Evolutionary conservation across 2,113 vertebrate genomes (phyloP).

Genomic region (Rhinolophus sinicus): DNA sequence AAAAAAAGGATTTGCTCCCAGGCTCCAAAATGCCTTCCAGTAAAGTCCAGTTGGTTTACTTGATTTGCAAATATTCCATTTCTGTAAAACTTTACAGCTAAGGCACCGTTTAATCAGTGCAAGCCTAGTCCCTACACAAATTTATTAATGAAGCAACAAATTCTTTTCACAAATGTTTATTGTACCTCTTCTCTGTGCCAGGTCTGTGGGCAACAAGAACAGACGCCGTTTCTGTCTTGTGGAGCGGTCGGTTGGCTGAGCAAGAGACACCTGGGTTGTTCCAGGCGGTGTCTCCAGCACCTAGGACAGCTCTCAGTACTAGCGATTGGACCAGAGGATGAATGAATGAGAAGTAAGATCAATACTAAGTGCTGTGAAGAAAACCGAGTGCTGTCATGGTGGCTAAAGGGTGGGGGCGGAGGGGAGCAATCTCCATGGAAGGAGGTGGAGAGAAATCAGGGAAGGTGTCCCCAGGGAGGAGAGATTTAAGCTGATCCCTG

Average conservation of each 20-base stretch:
- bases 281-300: background rate
- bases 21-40: conserved; percentile 35
- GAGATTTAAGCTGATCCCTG: background rate
- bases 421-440: background rate
- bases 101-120: conserved; percentile 54
- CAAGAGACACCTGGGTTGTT: background rate
- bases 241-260: background rate
- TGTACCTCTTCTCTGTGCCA: background rate
- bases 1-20: background rate
- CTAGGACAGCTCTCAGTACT: background rate
- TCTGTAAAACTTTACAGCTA: conserved; percentile 44
- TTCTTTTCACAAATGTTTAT: conserved; percentile 12
- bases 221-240: background rate
- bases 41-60: conserved; percentile 44
- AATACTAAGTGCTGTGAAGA: background rate
- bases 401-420: background rate
- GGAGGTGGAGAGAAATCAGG: background rate
- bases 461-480: background rate
- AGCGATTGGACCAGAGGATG: accelerated
- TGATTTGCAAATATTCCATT: conserved; percentile 64
- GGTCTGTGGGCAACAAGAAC: background rate
- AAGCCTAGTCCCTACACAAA: conserved; percentile 41
- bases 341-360: background rate
- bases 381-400: background rate
- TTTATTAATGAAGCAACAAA: conserved; percentile 6